Percentiles rank a stretch among this genome's conserved stretches.
Conservation (phyloP, 2,113 vertebrate species). For the Pithys albifrons region DNA sequence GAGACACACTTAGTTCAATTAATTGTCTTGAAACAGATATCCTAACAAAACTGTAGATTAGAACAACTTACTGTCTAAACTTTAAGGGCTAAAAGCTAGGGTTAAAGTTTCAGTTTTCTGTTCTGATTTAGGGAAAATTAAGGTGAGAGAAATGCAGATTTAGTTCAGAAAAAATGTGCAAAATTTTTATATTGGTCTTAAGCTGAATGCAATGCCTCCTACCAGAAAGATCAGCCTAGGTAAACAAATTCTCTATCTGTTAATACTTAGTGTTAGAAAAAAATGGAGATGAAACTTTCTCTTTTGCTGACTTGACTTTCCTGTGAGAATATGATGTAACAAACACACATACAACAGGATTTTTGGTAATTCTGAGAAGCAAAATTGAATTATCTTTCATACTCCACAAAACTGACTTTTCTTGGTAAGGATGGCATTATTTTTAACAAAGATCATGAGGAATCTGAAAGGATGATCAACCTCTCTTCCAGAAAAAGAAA, state of each 20-base stretch:
- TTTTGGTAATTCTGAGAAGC: not conserved
- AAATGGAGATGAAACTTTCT: constrained; percentile 25
- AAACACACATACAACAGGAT: not conserved
- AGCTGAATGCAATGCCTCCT: constrained; percentile 13
- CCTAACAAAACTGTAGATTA: not conserved
- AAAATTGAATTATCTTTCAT: constrained; percentile 15
- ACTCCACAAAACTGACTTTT: not conserved
- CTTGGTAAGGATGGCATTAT: not conserved
- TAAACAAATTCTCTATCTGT: constrained; percentile 52
- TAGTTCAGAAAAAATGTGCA: not conserved
- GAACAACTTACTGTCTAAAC: not conserved
- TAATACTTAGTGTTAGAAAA: constrained; percentile 53
- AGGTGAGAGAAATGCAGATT: not conserved
- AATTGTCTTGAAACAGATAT: not conserved
- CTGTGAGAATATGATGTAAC: constrained; percentile 21
- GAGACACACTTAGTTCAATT: not conserved
- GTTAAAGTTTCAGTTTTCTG: constrained; percentile 5
- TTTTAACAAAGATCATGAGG: not conserved
- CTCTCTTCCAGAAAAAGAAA: constrained; percentile 31
- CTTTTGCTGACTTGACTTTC: constrained; percentile 48
- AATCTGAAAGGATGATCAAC: not conserved
- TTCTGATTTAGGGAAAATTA: not conserved
- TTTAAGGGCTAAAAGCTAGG: not conserved
- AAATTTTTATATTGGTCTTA: constrained; percentile 24
- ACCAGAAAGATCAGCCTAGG: constrained; percentile 42